Evolutionary conservation across 2,888 invertebrate species (phyloP).

Genomic region (Dexiosoma caninum): DNA sequence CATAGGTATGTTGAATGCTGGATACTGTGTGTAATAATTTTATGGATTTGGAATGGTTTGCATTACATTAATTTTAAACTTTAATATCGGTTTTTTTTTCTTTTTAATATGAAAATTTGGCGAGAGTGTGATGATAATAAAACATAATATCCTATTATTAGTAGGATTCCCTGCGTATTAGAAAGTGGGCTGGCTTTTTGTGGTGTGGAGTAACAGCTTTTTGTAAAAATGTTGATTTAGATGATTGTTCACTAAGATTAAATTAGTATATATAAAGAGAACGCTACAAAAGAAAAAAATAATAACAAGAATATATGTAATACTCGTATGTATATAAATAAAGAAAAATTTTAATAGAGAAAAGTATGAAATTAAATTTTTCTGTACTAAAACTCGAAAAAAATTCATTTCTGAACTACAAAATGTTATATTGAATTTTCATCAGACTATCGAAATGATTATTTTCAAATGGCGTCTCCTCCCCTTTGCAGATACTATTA

Average conservation of each 20-base stretch:
- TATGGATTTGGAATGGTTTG: slow-evolving; percentile 52
- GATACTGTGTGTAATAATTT: slow-evolving; percentile 23
- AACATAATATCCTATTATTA: slow-evolving; percentile 29
- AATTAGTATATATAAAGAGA: slow-evolving; percentile 55
- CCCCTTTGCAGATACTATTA: too few species aligned
- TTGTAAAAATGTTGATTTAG: slow-evolving; percentile 40
- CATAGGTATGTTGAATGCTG: slow-evolving; percentile 11
- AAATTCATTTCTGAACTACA: too few species aligned
- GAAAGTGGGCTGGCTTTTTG: not conserved
- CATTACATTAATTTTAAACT: slow-evolving; percentile 32
- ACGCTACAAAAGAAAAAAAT: slow-evolving; percentile 41
- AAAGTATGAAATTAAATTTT: not conserved
- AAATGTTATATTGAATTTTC: too few species aligned
- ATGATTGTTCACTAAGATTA: slow-evolving; percentile 57
- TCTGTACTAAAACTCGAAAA: not conserved
- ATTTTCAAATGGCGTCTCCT: too few species aligned
- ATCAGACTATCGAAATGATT: too few species aligned
- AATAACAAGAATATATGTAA: too few species aligned
- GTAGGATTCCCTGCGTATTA: slow-evolving; percentile 46
- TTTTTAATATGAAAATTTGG: slow-evolving; percentile 33
- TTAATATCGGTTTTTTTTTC: slow-evolving; percentile 15
- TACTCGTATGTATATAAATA: too few species aligned
- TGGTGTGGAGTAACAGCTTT: slow-evolving; percentile 31
- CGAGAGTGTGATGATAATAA: slow-evolving; percentile 18
- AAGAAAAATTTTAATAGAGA: not conserved